phyloP scores from a whole-genome alignment of 1,140 invertebrate species.

The Anthonomus grandis region DNA sequence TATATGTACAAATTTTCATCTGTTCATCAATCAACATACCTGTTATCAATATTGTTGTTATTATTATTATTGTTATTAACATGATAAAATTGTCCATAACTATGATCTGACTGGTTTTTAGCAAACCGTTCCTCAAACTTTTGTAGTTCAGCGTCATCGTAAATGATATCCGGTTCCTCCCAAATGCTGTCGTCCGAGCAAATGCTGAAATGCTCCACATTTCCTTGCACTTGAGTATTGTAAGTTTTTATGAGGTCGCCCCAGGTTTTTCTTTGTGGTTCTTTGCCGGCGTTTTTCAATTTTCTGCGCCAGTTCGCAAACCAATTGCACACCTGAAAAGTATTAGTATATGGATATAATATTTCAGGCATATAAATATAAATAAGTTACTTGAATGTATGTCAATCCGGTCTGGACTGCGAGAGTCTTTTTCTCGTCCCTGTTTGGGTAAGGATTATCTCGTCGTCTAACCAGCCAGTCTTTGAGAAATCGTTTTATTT shows the following conservation, averaged over 20 bases:
- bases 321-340: conserved; percentile 67
- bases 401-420: conserved; percentile 66
- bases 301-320: conserved; percentile 73
- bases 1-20: no score
- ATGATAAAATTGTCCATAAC: conserved; percentile 16
- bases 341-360: no score
- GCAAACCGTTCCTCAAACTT: conserved; percentile 21
- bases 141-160: conserved; percentile 18
- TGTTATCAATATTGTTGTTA: background rate
- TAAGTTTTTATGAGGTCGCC: conserved; percentile 69
- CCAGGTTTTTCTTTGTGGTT: conserved; percentile 64
- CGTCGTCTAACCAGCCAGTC: conserved; percentile 66
- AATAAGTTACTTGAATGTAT: conserved; percentile 62
- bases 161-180: conserved; percentile 55
- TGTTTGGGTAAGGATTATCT: conserved; percentile 70
- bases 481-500: conserved; percentile 69
- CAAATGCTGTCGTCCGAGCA: conserved; percentile 71
- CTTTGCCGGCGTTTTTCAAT: conserved; percentile 64
- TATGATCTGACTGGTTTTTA: conserved; percentile 12
- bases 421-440: conserved; percentile 67
- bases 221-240: conserved; percentile 66
- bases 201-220: conserved; percentile 72
- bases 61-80: conserved; percentile 21
- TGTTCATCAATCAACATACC: background rate
- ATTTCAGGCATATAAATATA: no score